phyloP scores from a whole-genome alignment of 2,888 invertebrate genomes.

The Smittia aterrima region DNA sequence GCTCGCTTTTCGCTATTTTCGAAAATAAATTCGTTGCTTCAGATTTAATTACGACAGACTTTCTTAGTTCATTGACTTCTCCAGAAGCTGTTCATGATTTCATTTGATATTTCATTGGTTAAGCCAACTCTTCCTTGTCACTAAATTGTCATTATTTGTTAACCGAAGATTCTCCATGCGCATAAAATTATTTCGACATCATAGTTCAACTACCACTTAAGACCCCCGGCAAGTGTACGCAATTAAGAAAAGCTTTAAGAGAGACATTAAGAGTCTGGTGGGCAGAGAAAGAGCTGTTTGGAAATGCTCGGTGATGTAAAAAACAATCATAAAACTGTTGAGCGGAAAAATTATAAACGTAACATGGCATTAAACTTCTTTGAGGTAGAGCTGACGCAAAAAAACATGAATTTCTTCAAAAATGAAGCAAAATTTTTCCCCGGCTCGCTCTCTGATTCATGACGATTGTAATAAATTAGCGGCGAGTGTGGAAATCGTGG shows the following conservation, averaged over 20 bases:
- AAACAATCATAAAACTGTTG: conserved; percentile 29
- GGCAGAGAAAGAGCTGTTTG: not conserved
- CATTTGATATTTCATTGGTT: too few species aligned
- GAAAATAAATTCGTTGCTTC: too few species aligned
- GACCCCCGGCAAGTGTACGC: not conserved
- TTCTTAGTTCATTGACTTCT: too few species aligned
- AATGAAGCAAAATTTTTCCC: not conserved
- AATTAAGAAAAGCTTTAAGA: not conserved
- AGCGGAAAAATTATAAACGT: conserved; percentile 23
- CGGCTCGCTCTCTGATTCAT: not conserved
- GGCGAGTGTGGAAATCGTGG: not conserved
- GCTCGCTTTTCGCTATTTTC: too few species aligned
- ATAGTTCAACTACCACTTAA: not conserved
- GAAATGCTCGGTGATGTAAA: conserved; percentile 18
- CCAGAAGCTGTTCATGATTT: too few species aligned
- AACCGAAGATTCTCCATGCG: not conserved
- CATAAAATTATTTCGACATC: not conserved
- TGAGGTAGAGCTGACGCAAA: not conserved
- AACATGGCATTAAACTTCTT: conserved; percentile 11
- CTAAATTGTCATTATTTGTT: not conserved
- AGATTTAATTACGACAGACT: too few species aligned
- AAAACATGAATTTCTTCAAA: conserved; percentile 2
- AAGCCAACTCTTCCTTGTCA: too few species aligned
- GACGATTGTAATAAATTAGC: not conserved
- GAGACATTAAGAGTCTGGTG: too few species aligned